phyloP scores from a whole-genome alignment of 2,113 vertebrate species.

The Leucoraja erinaceus region DNA sequence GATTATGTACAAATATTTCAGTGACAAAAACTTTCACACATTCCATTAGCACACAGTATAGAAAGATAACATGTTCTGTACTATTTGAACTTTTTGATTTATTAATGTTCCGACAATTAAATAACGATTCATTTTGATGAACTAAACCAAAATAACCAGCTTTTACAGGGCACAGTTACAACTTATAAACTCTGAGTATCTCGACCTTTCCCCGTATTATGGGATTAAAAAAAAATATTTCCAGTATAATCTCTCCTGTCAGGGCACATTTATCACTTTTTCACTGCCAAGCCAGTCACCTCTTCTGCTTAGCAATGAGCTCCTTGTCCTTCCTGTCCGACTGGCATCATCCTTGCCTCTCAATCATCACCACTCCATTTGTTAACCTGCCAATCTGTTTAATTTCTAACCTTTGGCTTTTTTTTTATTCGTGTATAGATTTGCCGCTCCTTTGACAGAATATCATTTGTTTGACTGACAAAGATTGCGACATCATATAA shows the following conservation, averaged over 20 bases:
- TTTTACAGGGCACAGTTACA: not conserved
- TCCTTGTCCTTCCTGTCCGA: not conserved
- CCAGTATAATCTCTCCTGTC: not conserved
- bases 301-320: not conserved
- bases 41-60: not conserved
- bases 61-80: not conserved
- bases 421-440: not conserved
- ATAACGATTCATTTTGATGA: not conserved
- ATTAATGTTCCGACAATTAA: not conserved
- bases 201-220: not conserved
- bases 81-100: not conserved
- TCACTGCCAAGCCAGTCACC: not conserved
- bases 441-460: not conserved
- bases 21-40: not conserved
- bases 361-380: not conserved
- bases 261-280: not conserved
- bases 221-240: not conserved
- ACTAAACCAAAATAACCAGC: not conserved
- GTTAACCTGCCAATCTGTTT: not conserved
- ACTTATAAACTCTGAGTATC: not conserved
- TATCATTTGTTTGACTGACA: not conserved
- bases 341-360: constrained; percentile 1
- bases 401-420: not conserved
- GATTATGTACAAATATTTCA: not conserved
- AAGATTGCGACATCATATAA: not conserved